These are phyloP conservation scores for Spilarctia lutea DNA, from an alignment of 2,888 invertebrate species.

Conservation along the genomic window DNA sequence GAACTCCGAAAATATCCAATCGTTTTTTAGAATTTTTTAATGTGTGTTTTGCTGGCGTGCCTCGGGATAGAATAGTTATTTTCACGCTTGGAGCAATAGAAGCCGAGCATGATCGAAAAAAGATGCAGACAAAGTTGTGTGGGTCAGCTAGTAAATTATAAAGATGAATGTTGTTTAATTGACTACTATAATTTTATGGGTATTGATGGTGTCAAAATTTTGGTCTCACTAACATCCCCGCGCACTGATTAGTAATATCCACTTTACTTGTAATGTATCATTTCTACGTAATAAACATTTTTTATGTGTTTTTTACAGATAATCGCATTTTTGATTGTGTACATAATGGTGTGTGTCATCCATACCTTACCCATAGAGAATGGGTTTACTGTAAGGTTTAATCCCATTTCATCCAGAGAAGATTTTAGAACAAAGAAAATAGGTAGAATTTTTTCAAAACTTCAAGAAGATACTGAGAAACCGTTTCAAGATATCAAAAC, in stretches of 20 bases:
- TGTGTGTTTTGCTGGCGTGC: no score
- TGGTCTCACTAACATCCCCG: no score
- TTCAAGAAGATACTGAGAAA: slow-evolving; percentile 58
- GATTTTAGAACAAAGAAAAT: slow-evolving; percentile 52
- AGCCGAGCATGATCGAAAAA: no score
- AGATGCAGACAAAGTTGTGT: no score
- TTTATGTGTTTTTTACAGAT: slow-evolving; percentile 52
- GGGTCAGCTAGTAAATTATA: not conserved
- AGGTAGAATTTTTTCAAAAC: slow-evolving; percentile 58
- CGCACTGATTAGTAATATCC: not conserved
- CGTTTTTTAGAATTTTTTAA: no score
- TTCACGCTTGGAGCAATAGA: no score
- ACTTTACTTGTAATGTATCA: not conserved
- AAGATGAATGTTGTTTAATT: not conserved
- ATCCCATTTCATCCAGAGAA: slow-evolving; percentile 59
- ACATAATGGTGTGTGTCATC: slow-evolving; percentile 42
- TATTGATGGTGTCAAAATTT: not conserved
- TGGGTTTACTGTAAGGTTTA: slow-evolving; percentile 67
- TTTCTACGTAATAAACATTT: not conserved
- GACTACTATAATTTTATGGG: not conserved
- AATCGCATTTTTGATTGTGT: slow-evolving; percentile 46
- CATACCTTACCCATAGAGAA: slow-evolving; percentile 66
- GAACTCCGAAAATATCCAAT: no score
- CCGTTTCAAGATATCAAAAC: slow-evolving; percentile 27
- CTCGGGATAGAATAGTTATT: no score